phyloP scores from a whole-genome alignment of 2,113 vertebrate species.

The Muscicapa adusta region DNA sequence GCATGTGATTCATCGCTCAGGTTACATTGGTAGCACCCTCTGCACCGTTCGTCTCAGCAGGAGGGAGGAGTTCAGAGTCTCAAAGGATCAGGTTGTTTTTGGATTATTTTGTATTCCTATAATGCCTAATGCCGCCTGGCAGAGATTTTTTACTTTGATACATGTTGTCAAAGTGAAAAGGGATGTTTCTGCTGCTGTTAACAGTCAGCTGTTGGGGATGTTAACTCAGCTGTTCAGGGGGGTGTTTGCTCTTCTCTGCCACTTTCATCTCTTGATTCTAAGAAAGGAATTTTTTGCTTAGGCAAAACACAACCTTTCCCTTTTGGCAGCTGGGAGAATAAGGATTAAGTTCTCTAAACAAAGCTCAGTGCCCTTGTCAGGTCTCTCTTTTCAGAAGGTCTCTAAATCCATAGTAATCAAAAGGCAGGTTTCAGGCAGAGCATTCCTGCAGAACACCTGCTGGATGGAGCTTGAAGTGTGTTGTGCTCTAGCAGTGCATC shows the following conservation, averaged over 20 bases:
- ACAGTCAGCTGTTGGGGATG: neutral
- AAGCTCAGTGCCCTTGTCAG: constrained; percentile 69
- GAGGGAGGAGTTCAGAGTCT: neutral
- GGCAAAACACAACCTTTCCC: constrained; percentile 48
- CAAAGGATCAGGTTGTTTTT: neutral
- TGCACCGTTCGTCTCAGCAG: neutral
- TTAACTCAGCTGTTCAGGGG: neutral
- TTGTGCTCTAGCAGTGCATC: rapidly evolving
- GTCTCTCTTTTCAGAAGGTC: constrained; percentile 58
- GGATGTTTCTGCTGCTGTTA: neutral
- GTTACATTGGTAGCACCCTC: neutral
- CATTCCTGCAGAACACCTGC: constrained; percentile 60
- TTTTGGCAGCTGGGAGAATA: constrained; percentile 74
- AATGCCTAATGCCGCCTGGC: neutral
- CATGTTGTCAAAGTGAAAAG: neutral
- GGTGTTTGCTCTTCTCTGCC: neutral
- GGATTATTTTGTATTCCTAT: neutral
- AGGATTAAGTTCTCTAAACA: constrained; percentile 78
- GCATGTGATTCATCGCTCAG: neutral
- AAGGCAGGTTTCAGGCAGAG: constrained; percentile 30
- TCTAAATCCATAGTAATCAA: constrained; percentile 19
- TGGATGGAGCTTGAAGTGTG: neutral
- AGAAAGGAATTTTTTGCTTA: constrained; percentile 58
- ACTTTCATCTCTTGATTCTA: constrained; percentile 19
- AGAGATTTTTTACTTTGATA: neutral